A percentile compares a stretch with the other conserved stretches of the same genome.
Conservation (phyloP, 2,888 invertebrate genomes). For the Microctonus aethiopoides region DNA sequence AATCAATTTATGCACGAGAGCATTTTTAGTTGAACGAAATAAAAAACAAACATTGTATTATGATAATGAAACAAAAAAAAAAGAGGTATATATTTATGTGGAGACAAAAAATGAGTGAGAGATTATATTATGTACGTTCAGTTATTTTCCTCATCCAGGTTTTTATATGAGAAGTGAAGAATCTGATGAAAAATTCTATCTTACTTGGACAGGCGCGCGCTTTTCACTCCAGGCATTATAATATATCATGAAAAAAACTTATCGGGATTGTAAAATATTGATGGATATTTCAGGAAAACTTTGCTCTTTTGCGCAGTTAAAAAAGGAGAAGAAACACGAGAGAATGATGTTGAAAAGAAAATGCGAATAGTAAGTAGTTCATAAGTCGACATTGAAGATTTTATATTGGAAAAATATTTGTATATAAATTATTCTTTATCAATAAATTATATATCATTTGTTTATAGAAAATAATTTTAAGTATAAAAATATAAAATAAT, state of each 20-base stretch:
- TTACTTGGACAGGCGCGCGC: neutral
- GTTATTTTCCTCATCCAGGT: neutral
- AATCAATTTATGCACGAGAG: conserved; percentile 54
- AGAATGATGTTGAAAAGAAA: conserved; percentile 6
- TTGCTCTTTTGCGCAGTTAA: conserved; percentile 19
- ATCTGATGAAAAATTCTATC: neutral
- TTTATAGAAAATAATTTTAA: neutral
- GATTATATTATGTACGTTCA: neutral
- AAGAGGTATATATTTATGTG: neutral
- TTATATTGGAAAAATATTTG: neutral
- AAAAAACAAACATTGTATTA: too few species aligned
- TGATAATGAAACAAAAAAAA: neutral
- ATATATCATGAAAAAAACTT: conserved; percentile 7
- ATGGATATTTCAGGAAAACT: conserved; percentile 39
- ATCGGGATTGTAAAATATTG: conserved; percentile 32
- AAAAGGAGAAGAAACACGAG: neutral
- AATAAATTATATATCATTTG: neutral
- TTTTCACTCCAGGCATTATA: conserved; percentile 6
- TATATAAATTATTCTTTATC: neutral
- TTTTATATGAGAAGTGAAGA: neutral
- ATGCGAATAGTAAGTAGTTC: conserved; percentile 24
- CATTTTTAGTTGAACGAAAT: conserved; percentile 43
- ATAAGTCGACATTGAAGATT: conserved; percentile 25
- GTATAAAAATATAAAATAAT: neutral
- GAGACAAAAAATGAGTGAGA: neutral